Conservation (phyloP, 2,113 vertebrate species). For the Alaudala cheleensis region DNA sequence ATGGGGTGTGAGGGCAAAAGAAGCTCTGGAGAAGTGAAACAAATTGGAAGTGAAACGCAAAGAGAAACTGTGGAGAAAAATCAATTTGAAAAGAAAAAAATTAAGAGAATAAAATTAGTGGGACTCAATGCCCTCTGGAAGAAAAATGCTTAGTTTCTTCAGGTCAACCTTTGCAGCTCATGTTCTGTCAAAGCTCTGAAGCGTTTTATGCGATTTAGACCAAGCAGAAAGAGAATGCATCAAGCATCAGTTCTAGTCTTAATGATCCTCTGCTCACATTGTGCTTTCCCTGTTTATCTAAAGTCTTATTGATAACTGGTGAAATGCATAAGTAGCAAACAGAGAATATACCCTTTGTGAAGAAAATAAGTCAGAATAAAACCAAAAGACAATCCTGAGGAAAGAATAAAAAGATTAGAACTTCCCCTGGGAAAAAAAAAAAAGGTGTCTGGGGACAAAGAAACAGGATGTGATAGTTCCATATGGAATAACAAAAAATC, state of each 20-base stretch:
- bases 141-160: not conserved
- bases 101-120: not conserved
- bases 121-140: not conserved
- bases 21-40: not conserved
- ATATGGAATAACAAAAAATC: not conserved
- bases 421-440: not conserved
- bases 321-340: not conserved
- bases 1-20: not conserved
- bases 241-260: not conserved
- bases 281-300: not conserved
- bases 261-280: not conserved
- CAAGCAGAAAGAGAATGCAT: not conserved
- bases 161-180: not conserved
- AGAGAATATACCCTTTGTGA: not conserved
- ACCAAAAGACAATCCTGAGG: not conserved
- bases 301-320: not conserved
- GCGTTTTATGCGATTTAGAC: not conserved
- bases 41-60: not conserved
- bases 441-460: not conserved
- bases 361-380: not conserved
- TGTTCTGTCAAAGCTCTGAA: not conserved
- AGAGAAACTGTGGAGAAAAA: not conserved
- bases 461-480: not conserved
- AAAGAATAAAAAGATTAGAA: not conserved
- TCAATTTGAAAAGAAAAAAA: not conserved